phyloP scores from a whole-genome alignment of 2,113 vertebrate genomes.

The Limanda limanda region DNA sequence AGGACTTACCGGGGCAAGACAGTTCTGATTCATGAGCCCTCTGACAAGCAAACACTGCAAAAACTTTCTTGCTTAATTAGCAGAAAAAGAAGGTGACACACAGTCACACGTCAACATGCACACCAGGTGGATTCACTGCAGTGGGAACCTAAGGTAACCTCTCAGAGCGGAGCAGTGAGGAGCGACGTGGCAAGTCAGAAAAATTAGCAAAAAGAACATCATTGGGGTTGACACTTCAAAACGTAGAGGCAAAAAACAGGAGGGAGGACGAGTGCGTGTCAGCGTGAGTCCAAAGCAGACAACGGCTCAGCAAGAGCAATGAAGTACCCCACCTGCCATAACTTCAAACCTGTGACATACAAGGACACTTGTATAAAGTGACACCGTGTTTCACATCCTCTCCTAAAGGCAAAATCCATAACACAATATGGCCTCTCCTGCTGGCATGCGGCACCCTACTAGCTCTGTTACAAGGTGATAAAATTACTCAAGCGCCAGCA shows the following conservation, averaged over 20 bases:
- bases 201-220: constrained; percentile 54
- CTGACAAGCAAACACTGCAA: constrained; percentile 50
- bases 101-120: neutral
- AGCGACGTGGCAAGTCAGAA: constrained; percentile 56
- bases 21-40: constrained; percentile 60
- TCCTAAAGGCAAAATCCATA: constrained; percentile 27
- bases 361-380: constrained; percentile 44
- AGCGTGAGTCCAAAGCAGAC: constrained; percentile 18
- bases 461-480: constrained; percentile 28
- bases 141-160: constrained; percentile 44
- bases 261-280: constrained; percentile 22
- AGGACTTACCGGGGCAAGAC: constrained; percentile 43
- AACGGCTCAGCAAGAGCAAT: constrained; percentile 37
- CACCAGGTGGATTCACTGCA: constrained; percentile 26
- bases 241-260: neutral
- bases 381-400: constrained; percentile 19
- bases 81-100: constrained; percentile 23
- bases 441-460: constrained; percentile 26
- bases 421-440: constrained; percentile 44
- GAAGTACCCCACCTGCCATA: constrained; percentile 32
- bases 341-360: constrained; percentile 19
- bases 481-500: constrained; percentile 20
- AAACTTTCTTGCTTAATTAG: constrained; percentile 65
- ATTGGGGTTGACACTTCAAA: constrained; percentile 61
- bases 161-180: constrained; percentile 22